Evolutionary conservation across 1,140 invertebrate species (phyloP).

Genomic region (Calephelis nemesis): DNA sequence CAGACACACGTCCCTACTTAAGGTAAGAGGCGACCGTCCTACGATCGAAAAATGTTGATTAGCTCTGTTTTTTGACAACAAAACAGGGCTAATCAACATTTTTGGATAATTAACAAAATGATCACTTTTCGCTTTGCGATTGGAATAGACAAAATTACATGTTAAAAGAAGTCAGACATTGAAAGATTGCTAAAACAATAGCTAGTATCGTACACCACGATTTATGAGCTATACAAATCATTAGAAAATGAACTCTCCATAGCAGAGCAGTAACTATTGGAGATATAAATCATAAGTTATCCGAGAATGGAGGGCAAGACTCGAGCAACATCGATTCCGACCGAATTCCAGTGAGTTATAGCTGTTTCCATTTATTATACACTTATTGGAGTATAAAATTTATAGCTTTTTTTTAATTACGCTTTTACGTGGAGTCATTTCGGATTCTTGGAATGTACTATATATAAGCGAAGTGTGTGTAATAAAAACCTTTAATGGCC

Average conservation of each 20-base stretch:
- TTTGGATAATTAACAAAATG: too few species aligned
- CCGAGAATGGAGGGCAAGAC: constrained; percentile 12
- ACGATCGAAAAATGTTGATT: too few species aligned
- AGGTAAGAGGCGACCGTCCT: too few species aligned
- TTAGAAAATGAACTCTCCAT: constrained; percentile 17
- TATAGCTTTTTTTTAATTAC: constrained; percentile 8
- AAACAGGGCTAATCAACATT: too few species aligned
- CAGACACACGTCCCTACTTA: too few species aligned
- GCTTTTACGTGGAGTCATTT: too few species aligned
- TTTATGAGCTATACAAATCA: constrained; percentile 15
- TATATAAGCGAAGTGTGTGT: too few species aligned
- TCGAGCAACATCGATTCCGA: constrained; percentile 15
- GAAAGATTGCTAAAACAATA: constrained; percentile 8
- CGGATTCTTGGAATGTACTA: too few species aligned
- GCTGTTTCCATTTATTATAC: constrained; percentile 15
- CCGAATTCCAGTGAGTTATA: constrained; percentile 11
- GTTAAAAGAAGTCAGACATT: constrained; percentile 9
- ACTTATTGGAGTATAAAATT: constrained; percentile 16
- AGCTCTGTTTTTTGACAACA: too few species aligned
- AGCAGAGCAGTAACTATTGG: constrained; percentile 15
- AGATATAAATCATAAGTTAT: constrained; percentile 17
- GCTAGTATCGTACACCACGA: neutral
- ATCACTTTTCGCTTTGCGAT: too few species aligned
- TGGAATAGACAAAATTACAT: too few species aligned
- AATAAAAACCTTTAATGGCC: too few species aligned